Evolutionary conservation across 2,888 invertebrate species (phyloP), one percentile per base, ranked within the genome.

Genomic region (Hesperia comma): DNA sequence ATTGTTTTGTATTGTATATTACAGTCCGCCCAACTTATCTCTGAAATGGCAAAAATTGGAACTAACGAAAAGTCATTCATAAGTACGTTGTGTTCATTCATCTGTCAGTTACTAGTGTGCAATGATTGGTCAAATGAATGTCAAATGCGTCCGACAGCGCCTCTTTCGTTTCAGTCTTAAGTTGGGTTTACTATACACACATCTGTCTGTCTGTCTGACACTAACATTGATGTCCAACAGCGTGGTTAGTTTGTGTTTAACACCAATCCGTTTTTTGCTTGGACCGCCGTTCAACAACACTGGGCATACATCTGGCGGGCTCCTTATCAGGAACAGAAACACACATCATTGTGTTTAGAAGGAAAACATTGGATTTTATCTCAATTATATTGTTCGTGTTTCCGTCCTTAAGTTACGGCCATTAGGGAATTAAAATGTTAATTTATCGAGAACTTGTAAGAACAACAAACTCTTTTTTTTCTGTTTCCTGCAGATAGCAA

Each of bases 301-400:
- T 78, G 76, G 74, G 76, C 75, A 71, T 79, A 83, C 90, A 91
- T 90, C 88, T 90, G 91, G 85, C 74, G 70, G 70, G 78, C 80
- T 85, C 85, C 88, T 90, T 90, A 89, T 90, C 89, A 72, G 73
- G 67, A 73, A 70, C 83, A 85, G 83, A 83, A 84, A 83, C 87
- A 80, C 82, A 78, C 83, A 82, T 80, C 81, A 83, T 84, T 84
- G 79, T 83, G 77, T 82, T 84, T 79, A 80, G 82, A 91, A 90
- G 88, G 86, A 88, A 88, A 89, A 90, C 80, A 85, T 74, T 73
- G 73, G 64, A 66, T 78, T 75, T 86, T 88, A 90, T 88, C 88
- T 78, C 78, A 72, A 73, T 74, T 76, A 79, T 70, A 82, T 81
- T 86, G 80, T 81, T 79, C 79, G 79, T 74, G 81, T 83, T 85